These are phyloP conservation scores for Enteromius treurensis DNA, from an alignment of 2,797 vertebrate species.

Conservation along the genomic window DNA sequence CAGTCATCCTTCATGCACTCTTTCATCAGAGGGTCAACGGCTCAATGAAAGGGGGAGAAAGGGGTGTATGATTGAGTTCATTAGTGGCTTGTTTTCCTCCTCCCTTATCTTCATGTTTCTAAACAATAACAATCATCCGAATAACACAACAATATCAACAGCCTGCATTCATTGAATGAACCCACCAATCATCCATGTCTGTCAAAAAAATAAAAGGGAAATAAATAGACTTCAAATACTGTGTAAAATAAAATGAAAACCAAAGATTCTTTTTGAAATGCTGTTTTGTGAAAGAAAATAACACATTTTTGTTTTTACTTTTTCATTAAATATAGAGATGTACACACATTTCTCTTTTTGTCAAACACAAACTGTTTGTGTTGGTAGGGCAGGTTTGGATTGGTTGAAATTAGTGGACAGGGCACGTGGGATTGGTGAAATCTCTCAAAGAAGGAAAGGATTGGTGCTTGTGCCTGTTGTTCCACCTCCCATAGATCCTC, in stretches of 20 bases:
- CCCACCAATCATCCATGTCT: conserved; percentile 41
- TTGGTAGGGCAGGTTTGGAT: conserved; percentile 37
- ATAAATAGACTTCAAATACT: conserved; percentile 60
- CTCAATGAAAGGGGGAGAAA: conserved; percentile 65
- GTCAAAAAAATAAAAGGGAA: conserved; percentile 67
- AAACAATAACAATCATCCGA: conserved; percentile 64
- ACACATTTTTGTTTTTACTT: conserved; percentile 65
- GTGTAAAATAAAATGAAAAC: conserved; percentile 48
- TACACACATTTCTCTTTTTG: conserved; percentile 66
- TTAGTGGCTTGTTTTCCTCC: conserved; percentile 73
- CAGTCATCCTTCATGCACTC: conserved; percentile 71
- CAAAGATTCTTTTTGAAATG: conserved; percentile 63
- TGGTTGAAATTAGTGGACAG: conserved; percentile 52
- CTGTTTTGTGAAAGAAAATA: conserved; percentile 70
- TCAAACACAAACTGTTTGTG: conserved; percentile 71
- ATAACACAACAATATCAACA: conserved; percentile 56
- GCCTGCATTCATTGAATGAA: conserved; percentile 60
- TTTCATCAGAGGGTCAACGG: conserved; percentile 48
- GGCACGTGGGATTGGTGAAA: conserved; percentile 65
- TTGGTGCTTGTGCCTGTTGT: conserved; percentile 81
- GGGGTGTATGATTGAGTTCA: conserved; percentile 70
- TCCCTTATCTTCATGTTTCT: conserved; percentile 50
- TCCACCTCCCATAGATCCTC: conserved; percentile 76
- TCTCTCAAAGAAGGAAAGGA: conserved; percentile 85
- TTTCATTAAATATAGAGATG: conserved; percentile 80